Base-by-base conservation (phyloP, 2,113 vertebrate species). In the Eulemur macaco region DNA sequence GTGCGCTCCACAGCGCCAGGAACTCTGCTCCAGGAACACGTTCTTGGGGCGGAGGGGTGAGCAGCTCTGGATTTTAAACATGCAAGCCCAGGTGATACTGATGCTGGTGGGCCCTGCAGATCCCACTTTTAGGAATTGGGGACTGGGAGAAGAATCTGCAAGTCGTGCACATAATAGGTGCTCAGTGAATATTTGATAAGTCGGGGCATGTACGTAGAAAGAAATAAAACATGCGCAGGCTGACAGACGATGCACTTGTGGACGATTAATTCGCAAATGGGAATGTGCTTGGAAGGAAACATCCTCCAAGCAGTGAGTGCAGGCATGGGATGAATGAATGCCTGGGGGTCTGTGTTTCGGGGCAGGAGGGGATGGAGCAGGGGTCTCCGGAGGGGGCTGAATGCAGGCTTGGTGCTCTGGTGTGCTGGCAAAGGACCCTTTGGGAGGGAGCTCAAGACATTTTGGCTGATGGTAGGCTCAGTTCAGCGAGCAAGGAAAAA, bases 241-340 rank as follows among this genome's bases (percentile, higher is more conserved):
- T 80, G 4, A 11, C 2, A 45, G 60, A 18, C 17, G 52, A 0
- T 11, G 45, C 1, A 4, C 1, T 18, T 14, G 4, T 0, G 0
- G 39, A 42, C 29, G 8, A 8, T 5, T 39, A 37, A 29, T 21
- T 10, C 10, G 8, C 21, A 5, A 6, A 10, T 15, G 81, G 37
- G 42, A 31, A 5, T 0, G 1, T 6, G 7, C 17, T 15, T 0
- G 0, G 14, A 42, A 29, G 60, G 66, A 17, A 9, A 83, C 9
- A 0, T 73, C 52, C 4, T 20, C 0, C 2, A 15, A 7, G n/a
- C 15, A 27, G 31, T 0, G 73, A 25, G 2, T 3, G 10, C 0
- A 5, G 60, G 27, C 0, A 5, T 42, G 17, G 8, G 3, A 7
- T 15, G 37, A 39, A 8, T 34, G 77, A 11, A 3, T 7, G 64